These are phyloP conservation scores for Phortica magna DNA, from an alignment of 2,888 invertebrate species.

Conservation along the genomic window DNA sequence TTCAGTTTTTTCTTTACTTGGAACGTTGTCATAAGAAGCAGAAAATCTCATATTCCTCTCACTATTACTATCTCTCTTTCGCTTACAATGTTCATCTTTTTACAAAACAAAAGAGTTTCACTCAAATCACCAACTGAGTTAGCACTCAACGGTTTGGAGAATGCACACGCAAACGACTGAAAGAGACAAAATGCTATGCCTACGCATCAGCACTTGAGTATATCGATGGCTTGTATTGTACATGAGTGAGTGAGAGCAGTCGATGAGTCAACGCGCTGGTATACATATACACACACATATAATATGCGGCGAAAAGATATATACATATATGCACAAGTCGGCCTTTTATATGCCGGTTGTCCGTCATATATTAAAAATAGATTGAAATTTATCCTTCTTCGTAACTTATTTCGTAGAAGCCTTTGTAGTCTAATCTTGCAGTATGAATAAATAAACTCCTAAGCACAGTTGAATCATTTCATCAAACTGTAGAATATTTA, in stretches of 20 bases:
- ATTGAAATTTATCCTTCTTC: conserved; percentile 41
- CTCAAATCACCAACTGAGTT: background rate
- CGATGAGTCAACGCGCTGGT: conserved; percentile 63
- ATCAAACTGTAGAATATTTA: conserved; percentile 1
- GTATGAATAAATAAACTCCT: no score
- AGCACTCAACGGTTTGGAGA: background rate
- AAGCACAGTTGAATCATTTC: background rate
- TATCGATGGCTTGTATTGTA: conserved; percentile 46
- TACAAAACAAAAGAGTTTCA: background rate
- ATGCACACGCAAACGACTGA: background rate
- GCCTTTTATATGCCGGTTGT: conserved; percentile 41
- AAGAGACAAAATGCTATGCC: background rate
- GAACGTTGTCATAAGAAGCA: background rate
- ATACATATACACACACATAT: conserved; percentile 47
- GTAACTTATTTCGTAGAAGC: no score
- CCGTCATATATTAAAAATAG: conserved; percentile 70
- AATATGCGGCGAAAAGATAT: conserved; percentile 56
- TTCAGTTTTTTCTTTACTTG: no score
- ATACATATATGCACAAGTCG: conserved; percentile 35
- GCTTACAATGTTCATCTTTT: background rate
- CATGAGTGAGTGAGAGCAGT: conserved; percentile 68
- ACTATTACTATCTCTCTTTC: background rate
- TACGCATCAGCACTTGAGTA: background rate
- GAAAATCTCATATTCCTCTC: background rate
- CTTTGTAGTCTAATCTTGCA: no score